Percentiles rank a stretch among this genome's conserved stretches.
Conservation (phyloP, 2,888 invertebrate genomes). For the Spodoptera exigua region DNA sequence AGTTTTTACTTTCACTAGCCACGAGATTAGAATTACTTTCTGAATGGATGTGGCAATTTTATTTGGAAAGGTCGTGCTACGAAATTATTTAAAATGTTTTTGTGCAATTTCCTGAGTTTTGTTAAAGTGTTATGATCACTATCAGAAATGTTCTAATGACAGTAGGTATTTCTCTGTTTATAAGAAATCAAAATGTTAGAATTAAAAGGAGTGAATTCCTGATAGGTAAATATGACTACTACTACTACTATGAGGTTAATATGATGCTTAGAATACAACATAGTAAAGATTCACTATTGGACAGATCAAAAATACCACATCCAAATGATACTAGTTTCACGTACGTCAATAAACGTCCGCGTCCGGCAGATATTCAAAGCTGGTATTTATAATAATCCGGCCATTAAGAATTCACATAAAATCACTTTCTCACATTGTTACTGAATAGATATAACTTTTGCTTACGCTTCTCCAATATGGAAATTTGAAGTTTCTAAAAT, state of each 20-base stretch:
- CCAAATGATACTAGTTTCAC: neutral
- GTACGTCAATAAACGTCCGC: slow-evolving; percentile 5
- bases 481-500: slow-evolving; percentile 56
- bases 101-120: slow-evolving; percentile 34
- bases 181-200: too few species aligned
- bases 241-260: too few species aligned
- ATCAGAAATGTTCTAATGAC: neutral
- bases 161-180: too few species aligned
- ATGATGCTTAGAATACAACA: too few species aligned
- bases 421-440: slow-evolving; percentile 64
- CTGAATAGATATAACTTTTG: slow-evolving; percentile 33
- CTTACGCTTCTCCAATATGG: slow-evolving; percentile 44
- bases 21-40: slow-evolving; percentile 28
- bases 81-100: slow-evolving; percentile 12
- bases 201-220: too few species aligned
- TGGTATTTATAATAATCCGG: slow-evolving; percentile 46
- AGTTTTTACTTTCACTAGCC: slow-evolving; percentile 56
- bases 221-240: too few species aligned
- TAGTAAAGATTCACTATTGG: too few species aligned
- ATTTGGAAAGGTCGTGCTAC: slow-evolving; percentile 35
- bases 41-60: slow-evolving; percentile 42
- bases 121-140: neutral
- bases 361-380: slow-evolving; percentile 40
- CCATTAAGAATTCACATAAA: slow-evolving; percentile 55
- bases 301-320: slow-evolving; percentile 25